A percentile compares a stretch with the other conserved stretches of the same genome.
Conservation (phyloP, 2,797 vertebrate genomes). For the Gymnopithys bicolor region DNA sequence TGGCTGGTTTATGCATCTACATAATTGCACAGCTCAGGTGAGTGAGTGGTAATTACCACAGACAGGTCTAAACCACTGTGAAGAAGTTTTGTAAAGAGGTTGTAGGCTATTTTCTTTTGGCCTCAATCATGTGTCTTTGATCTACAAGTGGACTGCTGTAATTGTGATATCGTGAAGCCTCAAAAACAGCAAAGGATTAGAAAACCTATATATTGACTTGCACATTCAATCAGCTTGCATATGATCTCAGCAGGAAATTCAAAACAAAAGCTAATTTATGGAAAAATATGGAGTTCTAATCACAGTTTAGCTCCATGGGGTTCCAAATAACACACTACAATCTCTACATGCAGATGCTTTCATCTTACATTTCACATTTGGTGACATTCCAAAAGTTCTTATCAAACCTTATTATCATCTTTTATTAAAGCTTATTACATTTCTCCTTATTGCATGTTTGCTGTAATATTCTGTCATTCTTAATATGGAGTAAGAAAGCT, state of each 20-base stretch:
- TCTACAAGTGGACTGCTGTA: slow-evolving; percentile 42
- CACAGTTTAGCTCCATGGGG: slow-evolving; percentile 79
- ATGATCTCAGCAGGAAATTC: slow-evolving; percentile 81
- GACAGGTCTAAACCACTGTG: neutral
- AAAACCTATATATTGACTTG: slow-evolving; percentile 74
- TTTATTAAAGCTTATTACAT: slow-evolving; percentile 68
- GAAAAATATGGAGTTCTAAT: slow-evolving; percentile 87
- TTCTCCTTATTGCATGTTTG: slow-evolving; percentile 65
- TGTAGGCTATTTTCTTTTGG: slow-evolving; percentile 7
- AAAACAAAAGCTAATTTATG: slow-evolving; percentile 86
- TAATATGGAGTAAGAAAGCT: slow-evolving; percentile 57
- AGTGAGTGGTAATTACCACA: neutral
- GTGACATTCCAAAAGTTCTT: slow-evolving; percentile 72
- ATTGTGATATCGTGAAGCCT: slow-evolving; percentile 41
- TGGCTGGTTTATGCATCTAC: neutral
- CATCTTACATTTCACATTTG: slow-evolving; percentile 76
- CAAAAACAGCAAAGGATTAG: slow-evolving; percentile 73
- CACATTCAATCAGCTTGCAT: slow-evolving; percentile 76
- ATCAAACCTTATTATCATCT: slow-evolving; percentile 78
- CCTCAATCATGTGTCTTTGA: slow-evolving; percentile 48
- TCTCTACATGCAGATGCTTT: slow-evolving; percentile 77
- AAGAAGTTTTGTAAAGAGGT: neutral
- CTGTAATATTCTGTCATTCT: slow-evolving; percentile 64
- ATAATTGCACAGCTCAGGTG: neutral
- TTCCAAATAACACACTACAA: slow-evolving; percentile 80